phyloP scores from a whole-genome alignment of 2,888 invertebrate genomes.

The Ommatoiulus sabulosus region DNA sequence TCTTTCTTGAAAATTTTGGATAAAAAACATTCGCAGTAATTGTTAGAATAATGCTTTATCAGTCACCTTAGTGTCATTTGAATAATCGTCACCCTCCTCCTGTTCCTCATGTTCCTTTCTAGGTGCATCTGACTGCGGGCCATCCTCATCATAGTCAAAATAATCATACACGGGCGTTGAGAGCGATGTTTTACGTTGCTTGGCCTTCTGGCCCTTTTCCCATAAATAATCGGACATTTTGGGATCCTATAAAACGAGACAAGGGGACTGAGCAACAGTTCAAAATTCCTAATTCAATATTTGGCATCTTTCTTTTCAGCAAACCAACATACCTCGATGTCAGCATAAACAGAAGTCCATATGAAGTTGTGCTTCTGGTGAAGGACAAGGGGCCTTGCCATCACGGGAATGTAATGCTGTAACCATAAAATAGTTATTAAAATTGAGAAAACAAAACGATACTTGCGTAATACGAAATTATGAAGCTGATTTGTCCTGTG shows the following conservation, averaged over 20 bases:
- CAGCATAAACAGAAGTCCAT: conserved; percentile 97
- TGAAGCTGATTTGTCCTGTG: too few species aligned
- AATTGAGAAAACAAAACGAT: too few species aligned
- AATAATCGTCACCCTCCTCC: background rate
- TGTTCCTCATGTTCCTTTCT: conserved; percentile 10
- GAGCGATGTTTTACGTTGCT: conserved; percentile 77
- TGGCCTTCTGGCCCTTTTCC: conserved; percentile 84
- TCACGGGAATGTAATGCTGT: conserved; percentile 94
- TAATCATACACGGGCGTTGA: background rate
- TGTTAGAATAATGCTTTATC: background rate
- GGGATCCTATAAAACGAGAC: conserved; percentile 76
- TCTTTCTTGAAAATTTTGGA: too few species aligned
- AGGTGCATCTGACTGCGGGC: conserved; percentile 7
- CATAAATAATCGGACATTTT: conserved; percentile 91
- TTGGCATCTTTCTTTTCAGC: background rate
- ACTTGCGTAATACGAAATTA: too few species aligned
- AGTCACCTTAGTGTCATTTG: background rate
- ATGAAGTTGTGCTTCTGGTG: conserved; percentile 85
- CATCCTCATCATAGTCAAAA: conserved; percentile 37
- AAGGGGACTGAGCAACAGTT: background rate
- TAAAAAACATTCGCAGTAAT: too few species aligned
- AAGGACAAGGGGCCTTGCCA: conserved; percentile 94
- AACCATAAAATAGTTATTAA: conserved; percentile 29
- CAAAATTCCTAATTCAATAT: background rate
- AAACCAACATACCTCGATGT: conserved; percentile 77